phyloP scores from a whole-genome alignment of 2,113 vertebrate species.

The Peromyscus californicus region DNA sequence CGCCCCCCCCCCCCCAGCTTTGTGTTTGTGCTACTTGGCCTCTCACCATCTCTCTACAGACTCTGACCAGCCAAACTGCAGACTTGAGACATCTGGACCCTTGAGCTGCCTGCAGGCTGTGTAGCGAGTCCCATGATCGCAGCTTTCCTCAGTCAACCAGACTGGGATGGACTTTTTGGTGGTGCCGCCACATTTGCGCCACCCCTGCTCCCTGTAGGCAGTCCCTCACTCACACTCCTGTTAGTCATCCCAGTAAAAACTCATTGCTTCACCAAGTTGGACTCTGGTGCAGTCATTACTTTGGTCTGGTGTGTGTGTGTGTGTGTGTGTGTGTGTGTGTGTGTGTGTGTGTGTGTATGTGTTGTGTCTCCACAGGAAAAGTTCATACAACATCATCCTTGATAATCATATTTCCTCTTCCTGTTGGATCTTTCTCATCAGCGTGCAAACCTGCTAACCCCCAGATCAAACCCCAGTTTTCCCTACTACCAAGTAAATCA shows the following conservation, averaged over 20 bases:
- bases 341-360: not conserved
- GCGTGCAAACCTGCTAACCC: not conserved
- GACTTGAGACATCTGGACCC: not conserved
- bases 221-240: not conserved
- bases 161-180: not conserved
- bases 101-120: not conserved
- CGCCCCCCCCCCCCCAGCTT: not conserved
- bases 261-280: not conserved
- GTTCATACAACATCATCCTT: not conserved
- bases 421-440: not conserved
- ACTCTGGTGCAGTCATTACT: not conserved
- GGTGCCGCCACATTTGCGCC: not conserved
- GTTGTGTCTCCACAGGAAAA: not conserved
- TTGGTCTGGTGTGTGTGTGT: not conserved
- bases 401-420: not conserved
- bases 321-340: too few relatives aligned
- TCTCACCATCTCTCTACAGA: not conserved
- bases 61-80: not conserved
- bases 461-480: not conserved
- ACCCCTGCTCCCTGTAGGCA: not conserved
- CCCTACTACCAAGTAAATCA: not conserved
- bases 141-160: not conserved
- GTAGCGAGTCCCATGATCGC: not conserved
- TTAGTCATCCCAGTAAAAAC: not conserved
- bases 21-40: not conserved